Conservation (phyloP, 1,140 invertebrate species). For the Drosophila virilis region DNA sequence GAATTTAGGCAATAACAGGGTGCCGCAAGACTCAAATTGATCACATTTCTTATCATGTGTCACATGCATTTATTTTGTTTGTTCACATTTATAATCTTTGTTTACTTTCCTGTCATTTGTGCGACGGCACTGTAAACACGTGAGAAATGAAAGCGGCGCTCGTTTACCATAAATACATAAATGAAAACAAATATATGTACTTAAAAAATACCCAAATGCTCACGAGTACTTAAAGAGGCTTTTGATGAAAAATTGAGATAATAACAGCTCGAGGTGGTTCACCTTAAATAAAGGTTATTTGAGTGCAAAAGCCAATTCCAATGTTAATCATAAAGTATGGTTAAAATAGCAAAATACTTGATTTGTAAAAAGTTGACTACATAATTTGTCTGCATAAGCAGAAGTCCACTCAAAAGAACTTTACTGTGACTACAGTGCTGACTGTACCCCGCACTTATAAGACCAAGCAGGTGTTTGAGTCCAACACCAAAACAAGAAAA, state of each 20-base stretch:
- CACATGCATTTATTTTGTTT: slow-evolving; percentile 17
- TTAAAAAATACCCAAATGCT: not conserved
- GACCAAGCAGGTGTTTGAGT: slow-evolving; percentile 50
- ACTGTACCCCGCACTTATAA: slow-evolving; percentile 30
- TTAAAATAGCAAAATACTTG: not conserved
- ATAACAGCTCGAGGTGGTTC: slow-evolving; percentile 41
- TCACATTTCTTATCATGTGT: slow-evolving; percentile 34
- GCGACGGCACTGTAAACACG: not conserved
- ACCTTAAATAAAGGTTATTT: slow-evolving; percentile 46
- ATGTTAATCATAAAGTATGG: slow-evolving; percentile 20
- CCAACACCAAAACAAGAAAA: slow-evolving; percentile 43
- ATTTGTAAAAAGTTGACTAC: not conserved
- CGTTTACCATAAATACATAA: not conserved
- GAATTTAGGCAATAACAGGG: slow-evolving; percentile 38
- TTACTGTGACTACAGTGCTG: slow-evolving; percentile 22
- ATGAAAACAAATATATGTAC: not conserved
- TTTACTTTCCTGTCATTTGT: slow-evolving; percentile 1
- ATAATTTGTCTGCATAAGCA: not conserved
- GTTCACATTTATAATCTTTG: slow-evolving; percentile 6
- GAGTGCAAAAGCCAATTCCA: slow-evolving; percentile 21
- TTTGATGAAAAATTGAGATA: slow-evolving; percentile 22
- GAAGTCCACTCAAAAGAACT: not conserved
- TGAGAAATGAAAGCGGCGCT: not conserved
- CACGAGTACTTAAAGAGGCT: not conserved
- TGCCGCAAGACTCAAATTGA: slow-evolving; percentile 26